Evolutionary conservation across 2,797 vertebrate genomes (phyloP), one percentile per base, ranked within the genome.

Genomic region (Spea hammondii): DNA sequence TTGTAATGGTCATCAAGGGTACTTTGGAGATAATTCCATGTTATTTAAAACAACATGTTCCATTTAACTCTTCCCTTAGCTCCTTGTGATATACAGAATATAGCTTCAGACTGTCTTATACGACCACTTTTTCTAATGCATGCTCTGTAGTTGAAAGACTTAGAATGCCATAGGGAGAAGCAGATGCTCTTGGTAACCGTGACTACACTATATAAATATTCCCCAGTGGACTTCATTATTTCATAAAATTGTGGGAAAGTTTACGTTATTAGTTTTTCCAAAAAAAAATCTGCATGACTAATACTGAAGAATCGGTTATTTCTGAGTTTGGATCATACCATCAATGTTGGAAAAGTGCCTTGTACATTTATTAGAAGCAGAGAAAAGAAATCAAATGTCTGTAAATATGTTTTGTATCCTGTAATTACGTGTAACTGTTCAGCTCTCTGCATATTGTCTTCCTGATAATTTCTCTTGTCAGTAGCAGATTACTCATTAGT

Each of bases 111-210:
- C n/a, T 5, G 5, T 57, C n/a, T 11, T 57, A 57, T 53, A 13
- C 65, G 51, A 12, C 17, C 60, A 53, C 32, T 68, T 44, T 48
- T 79, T 68, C 45, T 62, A 64, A 70, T 64, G 57, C 65, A 59
- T 75, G 70, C 50, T 64, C 75, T 73, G 74, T 14, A 74, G 67
- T 77, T 70, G 65, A 57, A 75, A 46, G 74, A 14, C 67, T 60
- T 82, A 62, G n/a, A 79, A 13, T 51, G 79, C 74, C 74, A 76
- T 13, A n/a, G 70, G 12, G 85, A 57, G n/a, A 78, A 73, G 51
- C 47, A 0, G 46, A 44, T 70, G 2, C 82, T 69, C 32, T 81
- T 74, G 53, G 53, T 78, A 17, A 55, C 17, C 13, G 8, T 78
- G 74, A 57, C 60, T 73, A 78, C 65, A 74, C 65, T 57, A 12